Evolutionary conservation across 2,113 vertebrate species (phyloP).

Genomic region (Lota lota): DNA sequence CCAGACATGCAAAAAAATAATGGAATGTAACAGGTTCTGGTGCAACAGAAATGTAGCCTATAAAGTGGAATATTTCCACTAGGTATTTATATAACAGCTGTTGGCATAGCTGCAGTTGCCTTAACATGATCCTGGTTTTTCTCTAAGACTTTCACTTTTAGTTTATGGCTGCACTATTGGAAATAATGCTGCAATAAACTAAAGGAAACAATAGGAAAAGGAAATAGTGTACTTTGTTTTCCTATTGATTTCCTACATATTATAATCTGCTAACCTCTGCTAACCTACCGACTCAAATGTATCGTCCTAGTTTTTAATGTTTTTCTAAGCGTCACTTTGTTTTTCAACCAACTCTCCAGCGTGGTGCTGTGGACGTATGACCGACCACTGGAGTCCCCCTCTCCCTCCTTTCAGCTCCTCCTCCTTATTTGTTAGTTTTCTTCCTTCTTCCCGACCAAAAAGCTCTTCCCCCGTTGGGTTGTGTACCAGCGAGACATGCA

Average conservation of each 20-base stretch:
- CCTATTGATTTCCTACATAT: not conserved
- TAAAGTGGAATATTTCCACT: not conserved
- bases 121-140: not conserved
- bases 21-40: no score
- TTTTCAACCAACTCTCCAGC: not conserved
- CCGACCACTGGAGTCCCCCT: not conserved
- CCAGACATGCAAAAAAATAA: not conserved
- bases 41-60: not conserved
- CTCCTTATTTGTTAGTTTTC: not conserved
- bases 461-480: not conserved
- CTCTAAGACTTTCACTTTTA: not conserved
- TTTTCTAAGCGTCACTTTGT: not conserved
- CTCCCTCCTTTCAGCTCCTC: not conserved
- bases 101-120: not conserved
- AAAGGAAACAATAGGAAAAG: no score
- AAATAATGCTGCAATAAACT: not conserved
- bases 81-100: not conserved
- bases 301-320: not conserved
- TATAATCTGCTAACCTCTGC: not conserved
- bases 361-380: not conserved
- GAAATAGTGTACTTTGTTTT: not conserved
- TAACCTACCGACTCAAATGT: not conserved
- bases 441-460: not conserved
- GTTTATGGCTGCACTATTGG: not conserved
- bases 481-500: constrained; percentile 3